Conservation (phyloP, 2,113 vertebrate genomes). For the Petrocephalus zakoni region DNA sequence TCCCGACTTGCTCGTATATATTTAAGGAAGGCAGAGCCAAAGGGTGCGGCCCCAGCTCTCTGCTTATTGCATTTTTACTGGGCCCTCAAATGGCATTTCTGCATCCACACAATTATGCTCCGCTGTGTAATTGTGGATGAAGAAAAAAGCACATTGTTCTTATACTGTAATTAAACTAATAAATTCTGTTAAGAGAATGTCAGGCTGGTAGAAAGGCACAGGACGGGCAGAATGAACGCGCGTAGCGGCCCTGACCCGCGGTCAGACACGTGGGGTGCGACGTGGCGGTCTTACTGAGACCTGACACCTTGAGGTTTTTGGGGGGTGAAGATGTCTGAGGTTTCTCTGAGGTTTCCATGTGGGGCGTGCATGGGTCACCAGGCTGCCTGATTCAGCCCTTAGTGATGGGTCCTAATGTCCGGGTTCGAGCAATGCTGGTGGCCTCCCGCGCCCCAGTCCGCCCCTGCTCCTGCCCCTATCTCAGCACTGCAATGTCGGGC, state of each 20-base stretch:
- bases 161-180: conserved; percentile 6
- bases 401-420: no score
- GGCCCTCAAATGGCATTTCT: background rate
- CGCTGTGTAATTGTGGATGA: background rate
- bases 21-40: background rate
- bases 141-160: background rate
- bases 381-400: background rate
- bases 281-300: background rate
- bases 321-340: background rate
- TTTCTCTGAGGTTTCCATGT: background rate
- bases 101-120: background rate
- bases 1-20: background rate
- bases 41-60: background rate
- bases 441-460: background rate
- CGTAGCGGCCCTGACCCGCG: no score
- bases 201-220: background rate
- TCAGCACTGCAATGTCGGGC: background rate
- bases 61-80: background rate
- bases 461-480: background rate
- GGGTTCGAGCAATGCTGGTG: no score
- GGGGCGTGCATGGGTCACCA: background rate
- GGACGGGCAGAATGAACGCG: background rate
- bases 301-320: background rate
- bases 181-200: conserved; percentile 2
- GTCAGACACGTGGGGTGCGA: background rate